Evolutionary conservation across 2,113 vertebrate species (phyloP), one percentile per base, ranked within the genome.

Genomic region (Notarius quadriscutis): DNA sequence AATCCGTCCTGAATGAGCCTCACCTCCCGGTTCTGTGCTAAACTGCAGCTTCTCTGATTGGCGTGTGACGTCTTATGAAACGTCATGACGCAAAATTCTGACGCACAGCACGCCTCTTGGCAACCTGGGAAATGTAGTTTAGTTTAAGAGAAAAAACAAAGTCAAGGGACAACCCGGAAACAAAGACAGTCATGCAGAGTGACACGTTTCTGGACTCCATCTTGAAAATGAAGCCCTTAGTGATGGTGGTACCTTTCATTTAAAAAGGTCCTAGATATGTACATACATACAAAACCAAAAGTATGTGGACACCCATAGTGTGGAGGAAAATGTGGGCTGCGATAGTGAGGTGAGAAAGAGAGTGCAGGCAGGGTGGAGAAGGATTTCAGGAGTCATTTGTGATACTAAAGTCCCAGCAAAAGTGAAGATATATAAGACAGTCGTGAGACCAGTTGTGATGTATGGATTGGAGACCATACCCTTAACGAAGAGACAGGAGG

Each of bases 21-120:
- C 93, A 91, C 89, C 92, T 91, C 93, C 89, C 90, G 85, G 88
- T 67, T 62, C 84, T 71, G 78, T 89, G 20, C 30, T 87, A 83
- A 87, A 88, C 75, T 80, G 86, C 91, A 84, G 81, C 86, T 30
- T 67, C 80, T 62, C 65, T 88, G 89, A 84, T 81, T 77, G 85
- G 88, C 78, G 81, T 84, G 62, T 87, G 89, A 53, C 79, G 87
- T 48, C 51, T 55, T 87, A 34, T 41, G 63, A 48, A 57, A 71
- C 86, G 81, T 87, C 41, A 90, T 88, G 86, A 87, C 86, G 80
- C 9, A 1, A 4, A 27, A 48, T 53, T 10, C 11, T 34, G 57
- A 82, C 87, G 78, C 85, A 51, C 27, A 12, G n/a, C 4, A 8
- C 12, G 7, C 2, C 14, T 5, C 10, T 1, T 7, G 20, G 0